Percentiles rank a stretch among this genome's conserved stretches.
Conservation (phyloP, 92 coral and sea anemone species). For the Pocillopora meandrina region DNA sequence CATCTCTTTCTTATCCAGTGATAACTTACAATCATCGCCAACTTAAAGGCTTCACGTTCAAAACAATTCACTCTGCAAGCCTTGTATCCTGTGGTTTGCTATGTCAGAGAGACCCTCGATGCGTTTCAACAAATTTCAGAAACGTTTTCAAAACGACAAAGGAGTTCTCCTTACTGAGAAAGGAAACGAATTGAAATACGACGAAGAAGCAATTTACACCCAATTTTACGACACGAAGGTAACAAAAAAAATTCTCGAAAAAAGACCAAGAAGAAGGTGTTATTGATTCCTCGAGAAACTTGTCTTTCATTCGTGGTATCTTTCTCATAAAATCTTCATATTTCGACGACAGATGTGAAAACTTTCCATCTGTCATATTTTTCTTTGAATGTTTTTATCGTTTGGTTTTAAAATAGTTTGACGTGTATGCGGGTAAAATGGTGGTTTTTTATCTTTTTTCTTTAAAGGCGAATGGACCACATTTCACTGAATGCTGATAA, state of each 20-base stretch:
- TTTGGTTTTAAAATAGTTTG: too few species aligned
- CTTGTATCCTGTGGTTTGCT: not conserved
- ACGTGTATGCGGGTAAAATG: too few species aligned
- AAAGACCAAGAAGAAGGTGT: too few species aligned
- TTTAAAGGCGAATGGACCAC: too few species aligned
- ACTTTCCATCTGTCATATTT: too few species aligned
- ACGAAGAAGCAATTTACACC: slow-evolving; percentile 5
- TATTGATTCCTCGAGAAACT: too few species aligned
- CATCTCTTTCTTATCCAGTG: not conserved
- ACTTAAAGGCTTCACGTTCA: slow-evolving; percentile 14
- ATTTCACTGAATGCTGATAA: too few species aligned
- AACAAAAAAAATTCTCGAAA: not conserved
- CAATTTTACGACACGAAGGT: slow-evolving; percentile 4
- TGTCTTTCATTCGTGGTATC: too few species aligned
- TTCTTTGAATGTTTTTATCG: too few species aligned
- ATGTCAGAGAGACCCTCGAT: slow-evolving; percentile 25
- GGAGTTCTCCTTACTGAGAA: not conserved
- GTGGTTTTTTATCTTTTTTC: too few species aligned
- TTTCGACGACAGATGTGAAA: too few species aligned
- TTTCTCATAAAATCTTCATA: too few species aligned
- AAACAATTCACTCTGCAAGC: not conserved
- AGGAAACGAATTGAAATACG: not conserved
- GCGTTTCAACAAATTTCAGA: slow-evolving; percentile 20
- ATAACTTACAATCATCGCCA: not conserved
- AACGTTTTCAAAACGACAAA: not conserved